A percentile compares a stretch with the other conserved stretches of the same genome.
phyloP scores from a whole-genome alignment of 1,140 invertebrate species.

The Ruditapes philippinarum region DNA sequence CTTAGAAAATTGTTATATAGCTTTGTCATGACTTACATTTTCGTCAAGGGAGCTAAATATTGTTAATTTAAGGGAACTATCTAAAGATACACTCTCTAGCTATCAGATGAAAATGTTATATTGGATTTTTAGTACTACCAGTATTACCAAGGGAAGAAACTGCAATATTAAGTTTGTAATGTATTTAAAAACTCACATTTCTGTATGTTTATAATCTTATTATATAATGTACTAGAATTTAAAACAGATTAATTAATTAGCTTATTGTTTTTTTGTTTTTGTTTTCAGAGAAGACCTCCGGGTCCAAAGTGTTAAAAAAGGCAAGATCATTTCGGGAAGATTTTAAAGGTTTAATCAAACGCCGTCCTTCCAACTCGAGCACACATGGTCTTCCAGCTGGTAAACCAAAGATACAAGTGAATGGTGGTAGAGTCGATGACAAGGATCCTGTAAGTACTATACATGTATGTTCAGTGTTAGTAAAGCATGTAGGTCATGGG shows the following conservation, averaged over 20 bases:
- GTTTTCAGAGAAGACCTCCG: slow-evolving; percentile 50
- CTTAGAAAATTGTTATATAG: no score
- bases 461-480: neutral
- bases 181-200: neutral
- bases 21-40: no score
- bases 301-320: slow-evolving; percentile 58
- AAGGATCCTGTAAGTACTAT: slow-evolving; percentile 39
- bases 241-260: no score
- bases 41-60: no score
- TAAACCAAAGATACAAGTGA: slow-evolving; percentile 65
- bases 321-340: slow-evolving; percentile 58
- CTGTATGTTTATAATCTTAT: neutral
- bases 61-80: no score
- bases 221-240: neutral
- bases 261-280: neutral
- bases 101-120: no score
- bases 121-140: no score
- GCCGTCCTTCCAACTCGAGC: slow-evolving; percentile 50
- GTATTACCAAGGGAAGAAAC: no score
- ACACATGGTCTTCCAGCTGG: slow-evolving; percentile 10
- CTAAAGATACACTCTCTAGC: no score
- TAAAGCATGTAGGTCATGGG: neutral
- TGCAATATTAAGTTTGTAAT: neutral
- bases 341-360: slow-evolving; percentile 51
- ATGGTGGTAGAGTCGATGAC: slow-evolving; percentile 20